Conservation (phyloP, 2,888 invertebrate species). For the Schizaphis graminum region DNA sequence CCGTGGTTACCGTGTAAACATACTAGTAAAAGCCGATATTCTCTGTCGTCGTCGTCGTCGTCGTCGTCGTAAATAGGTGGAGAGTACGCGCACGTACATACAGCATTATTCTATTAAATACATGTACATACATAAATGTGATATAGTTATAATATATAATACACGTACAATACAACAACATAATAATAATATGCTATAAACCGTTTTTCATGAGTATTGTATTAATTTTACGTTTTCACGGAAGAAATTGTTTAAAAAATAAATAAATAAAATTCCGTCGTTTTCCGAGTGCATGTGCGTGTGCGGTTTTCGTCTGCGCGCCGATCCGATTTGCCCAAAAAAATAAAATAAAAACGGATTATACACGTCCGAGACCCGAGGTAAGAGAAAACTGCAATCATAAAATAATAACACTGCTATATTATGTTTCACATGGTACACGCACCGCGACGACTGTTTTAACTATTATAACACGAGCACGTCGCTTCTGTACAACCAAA, state of each 20-base stretch:
- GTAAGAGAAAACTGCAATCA: slow-evolving; percentile 21
- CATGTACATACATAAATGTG: not conserved
- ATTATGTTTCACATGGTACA: not conserved
- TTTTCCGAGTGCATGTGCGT: not conserved
- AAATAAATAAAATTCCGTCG: not conserved
- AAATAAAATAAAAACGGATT: not conserved
- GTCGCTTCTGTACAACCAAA: not conserved
- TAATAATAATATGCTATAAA: not conserved
- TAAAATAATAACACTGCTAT: not conserved
- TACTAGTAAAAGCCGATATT: slow-evolving; percentile 32
- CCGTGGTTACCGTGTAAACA: slow-evolving; percentile 59
- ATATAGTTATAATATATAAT: not conserved
- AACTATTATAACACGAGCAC: not conserved
- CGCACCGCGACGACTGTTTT: not conserved
- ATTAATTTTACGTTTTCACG: not conserved
- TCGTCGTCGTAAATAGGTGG: not conserved
- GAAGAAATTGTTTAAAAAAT: not conserved
- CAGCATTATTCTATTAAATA: not conserved
- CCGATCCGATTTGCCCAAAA: not conserved
- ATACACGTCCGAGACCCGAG: slow-evolving; percentile 28
- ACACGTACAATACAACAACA: not conserved
- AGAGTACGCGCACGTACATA: no score
- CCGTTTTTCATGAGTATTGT: not conserved
- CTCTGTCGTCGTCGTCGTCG: not conserved
- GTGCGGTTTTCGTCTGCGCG: slow-evolving; percentile 20